Conservation (phyloP, 1,140 invertebrate species). For the Steinernema feltiae region DNA sequence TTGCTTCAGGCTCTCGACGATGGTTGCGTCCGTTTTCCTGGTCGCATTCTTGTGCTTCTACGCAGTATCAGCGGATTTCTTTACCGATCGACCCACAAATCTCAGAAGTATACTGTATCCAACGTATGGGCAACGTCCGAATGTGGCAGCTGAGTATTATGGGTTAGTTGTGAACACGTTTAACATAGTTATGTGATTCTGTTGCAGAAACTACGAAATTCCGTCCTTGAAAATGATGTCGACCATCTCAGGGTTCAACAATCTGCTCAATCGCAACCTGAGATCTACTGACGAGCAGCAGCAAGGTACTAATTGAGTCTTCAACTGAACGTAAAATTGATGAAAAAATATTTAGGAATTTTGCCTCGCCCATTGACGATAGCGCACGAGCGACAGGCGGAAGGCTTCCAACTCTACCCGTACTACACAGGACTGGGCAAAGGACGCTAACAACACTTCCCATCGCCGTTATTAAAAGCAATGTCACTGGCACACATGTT, state of each 20-base stretch:
- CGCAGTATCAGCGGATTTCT: background rate
- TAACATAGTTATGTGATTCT: too few relatives aligned
- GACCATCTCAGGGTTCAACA: background rate
- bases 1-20: background rate
- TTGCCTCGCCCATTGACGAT: background rate
- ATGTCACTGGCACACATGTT: too few relatives aligned
- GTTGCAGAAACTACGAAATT: background rate
- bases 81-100: background rate
- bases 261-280: background rate
- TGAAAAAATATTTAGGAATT: background rate
- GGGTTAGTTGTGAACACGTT: too few relatives aligned
- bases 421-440: background rate
- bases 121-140: background rate
- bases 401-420: background rate
- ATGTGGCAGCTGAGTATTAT: background rate
- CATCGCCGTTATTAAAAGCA: too few relatives aligned
- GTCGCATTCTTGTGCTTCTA: background rate
- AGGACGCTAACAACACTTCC: slow-evolving; percentile 7
- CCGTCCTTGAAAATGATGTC: background rate
- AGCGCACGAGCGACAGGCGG: background rate
- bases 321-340: background rate
- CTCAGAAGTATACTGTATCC: background rate
- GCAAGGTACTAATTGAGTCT: background rate
- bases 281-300: background rate
- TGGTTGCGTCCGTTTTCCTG: background rate